A percentile compares a stretch with the other conserved stretches of the same genome.
Evolutionary conservation across 2,888 invertebrate genomes (phyloP).

Genomic region (Apamea monoglypha): DNA sequence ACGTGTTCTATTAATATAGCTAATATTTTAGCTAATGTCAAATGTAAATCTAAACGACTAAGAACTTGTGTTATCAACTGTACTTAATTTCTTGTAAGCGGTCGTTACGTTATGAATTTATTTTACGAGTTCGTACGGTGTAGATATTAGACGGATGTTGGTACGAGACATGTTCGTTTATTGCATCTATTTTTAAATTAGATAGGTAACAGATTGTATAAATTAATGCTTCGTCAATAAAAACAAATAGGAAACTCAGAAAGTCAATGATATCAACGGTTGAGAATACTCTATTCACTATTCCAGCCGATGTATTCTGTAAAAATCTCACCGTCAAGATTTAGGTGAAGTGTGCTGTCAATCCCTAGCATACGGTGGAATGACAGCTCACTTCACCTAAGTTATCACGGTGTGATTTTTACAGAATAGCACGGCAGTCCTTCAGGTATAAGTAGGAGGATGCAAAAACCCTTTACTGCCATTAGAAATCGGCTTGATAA

Average conservation of each 20-base stretch:
- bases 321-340: too few species aligned
- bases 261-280: background rate
- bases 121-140: slow-evolving; percentile 1
- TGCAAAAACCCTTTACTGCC: background rate
- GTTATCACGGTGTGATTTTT: too few species aligned
- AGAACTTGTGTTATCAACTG: slow-evolving; percentile 7
- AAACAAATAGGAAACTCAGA: background rate
- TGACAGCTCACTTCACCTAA: too few species aligned
- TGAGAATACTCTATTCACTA: background rate
- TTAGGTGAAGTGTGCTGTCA: too few species aligned
- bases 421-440: background rate
- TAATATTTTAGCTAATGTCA: slow-evolving; percentile 22
- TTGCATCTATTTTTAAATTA: background rate
- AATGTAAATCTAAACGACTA: slow-evolving; percentile 19
- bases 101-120: slow-evolving; percentile 9
- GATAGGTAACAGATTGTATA: background rate
- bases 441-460: background rate
- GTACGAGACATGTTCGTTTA: background rate
- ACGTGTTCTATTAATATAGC: slow-evolving; percentile 7
- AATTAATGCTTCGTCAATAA: background rate
- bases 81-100: slow-evolving; percentile 1
- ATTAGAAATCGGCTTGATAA: background rate
- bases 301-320: background rate
- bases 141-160: background rate
- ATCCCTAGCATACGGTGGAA: too few species aligned